A percentile compares a stretch with the other conserved stretches of the same genome.
These are phyloP conservation scores for Oxycera nigricornis DNA, from an alignment of 2,888 invertebrate genomes.

Conservation along the genomic window DNA sequence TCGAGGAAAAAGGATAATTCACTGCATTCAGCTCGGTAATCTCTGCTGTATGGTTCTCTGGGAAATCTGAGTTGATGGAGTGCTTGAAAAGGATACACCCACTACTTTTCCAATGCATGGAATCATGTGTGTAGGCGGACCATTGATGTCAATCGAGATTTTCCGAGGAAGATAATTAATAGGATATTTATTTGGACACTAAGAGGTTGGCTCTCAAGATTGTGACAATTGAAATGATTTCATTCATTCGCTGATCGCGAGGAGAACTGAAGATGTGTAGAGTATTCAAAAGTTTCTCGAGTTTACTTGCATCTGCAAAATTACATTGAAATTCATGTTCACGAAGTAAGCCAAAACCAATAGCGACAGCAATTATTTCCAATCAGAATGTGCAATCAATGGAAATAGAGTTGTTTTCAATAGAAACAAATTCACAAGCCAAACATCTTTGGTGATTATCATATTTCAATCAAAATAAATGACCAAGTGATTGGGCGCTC, in stretches of 20 bases:
- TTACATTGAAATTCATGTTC: no score
- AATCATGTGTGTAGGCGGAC: neutral
- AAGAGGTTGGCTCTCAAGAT: neutral
- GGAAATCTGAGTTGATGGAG: constrained; percentile 14
- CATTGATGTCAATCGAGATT: constrained; percentile 28
- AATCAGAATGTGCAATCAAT: no score
- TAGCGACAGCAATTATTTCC: no score
- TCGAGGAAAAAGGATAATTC: constrained; percentile 7
- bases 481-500: neutral
- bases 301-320: no score
- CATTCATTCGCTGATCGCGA: neutral
- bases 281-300: no score
- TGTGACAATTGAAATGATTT: neutral
- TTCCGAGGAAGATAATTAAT: constrained; percentile 25
- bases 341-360: no score
- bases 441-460: no score
- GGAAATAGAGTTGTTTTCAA: no score
- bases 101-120: constrained; percentile 2
- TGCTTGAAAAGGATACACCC: constrained; percentile 18
- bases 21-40: constrained; percentile 20
- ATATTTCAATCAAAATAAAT: constrained; percentile 11
- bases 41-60: constrained; percentile 9
- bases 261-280: no score
- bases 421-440: no score
- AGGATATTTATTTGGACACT: constrained; percentile 27